Conservation (phyloP, 2,888 invertebrate species). For the Rutpela maculata region DNA sequence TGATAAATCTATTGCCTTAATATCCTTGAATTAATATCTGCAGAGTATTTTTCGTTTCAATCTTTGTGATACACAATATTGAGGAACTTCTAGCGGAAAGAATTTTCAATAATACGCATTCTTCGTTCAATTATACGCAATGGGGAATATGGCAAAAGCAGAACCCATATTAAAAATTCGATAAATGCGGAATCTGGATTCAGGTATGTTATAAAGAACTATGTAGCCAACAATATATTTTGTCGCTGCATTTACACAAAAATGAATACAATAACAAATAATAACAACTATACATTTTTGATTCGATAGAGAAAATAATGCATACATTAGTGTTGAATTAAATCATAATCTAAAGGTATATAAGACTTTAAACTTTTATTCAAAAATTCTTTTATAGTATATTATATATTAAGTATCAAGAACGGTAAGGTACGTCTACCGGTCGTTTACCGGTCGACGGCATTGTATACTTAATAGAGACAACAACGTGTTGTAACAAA, state of each 20-base stretch:
- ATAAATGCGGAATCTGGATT: background rate
- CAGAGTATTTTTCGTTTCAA: constrained; percentile 56
- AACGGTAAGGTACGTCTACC: too few species aligned
- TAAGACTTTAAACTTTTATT: too few species aligned
- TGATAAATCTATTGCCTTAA: constrained; percentile 43
- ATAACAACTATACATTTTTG: too few species aligned
- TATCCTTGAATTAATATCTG: constrained; percentile 50
- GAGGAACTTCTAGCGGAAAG: constrained; percentile 43
- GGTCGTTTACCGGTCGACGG: too few species aligned
- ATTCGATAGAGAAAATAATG: too few species aligned
- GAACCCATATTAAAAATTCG: constrained; percentile 30
- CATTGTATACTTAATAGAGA: too few species aligned
- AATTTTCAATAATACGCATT: constrained; percentile 46
- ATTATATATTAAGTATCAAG: too few species aligned
- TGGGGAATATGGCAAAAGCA: constrained; percentile 36
- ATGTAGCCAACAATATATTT: background rate
- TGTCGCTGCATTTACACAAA: background rate
- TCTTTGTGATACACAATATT: constrained; percentile 47
- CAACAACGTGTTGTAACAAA: too few species aligned
- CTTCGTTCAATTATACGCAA: constrained; percentile 39
- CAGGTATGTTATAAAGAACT: background rate
- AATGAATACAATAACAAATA: too few species aligned
- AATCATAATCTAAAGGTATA: too few species aligned
- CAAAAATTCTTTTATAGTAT: too few species aligned
- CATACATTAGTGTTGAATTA: too few species aligned